Evolutionary conservation across 2,113 vertebrate species (phyloP).

Genomic region (Phoxinus phoxinus): DNA sequence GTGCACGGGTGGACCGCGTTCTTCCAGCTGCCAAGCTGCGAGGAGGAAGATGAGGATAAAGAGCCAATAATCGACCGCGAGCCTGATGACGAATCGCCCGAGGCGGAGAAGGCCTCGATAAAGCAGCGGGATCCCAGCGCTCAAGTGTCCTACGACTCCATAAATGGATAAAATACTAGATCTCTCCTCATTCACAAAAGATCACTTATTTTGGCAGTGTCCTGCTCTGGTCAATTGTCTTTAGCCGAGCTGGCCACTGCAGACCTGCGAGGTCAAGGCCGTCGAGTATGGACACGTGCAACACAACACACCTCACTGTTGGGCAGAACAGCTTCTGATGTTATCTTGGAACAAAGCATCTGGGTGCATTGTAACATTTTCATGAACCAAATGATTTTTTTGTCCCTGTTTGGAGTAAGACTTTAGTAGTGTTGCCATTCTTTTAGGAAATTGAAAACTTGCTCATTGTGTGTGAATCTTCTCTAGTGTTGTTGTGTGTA

Average conservation of each 20-base stretch:
- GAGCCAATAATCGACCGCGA: slow-evolving; percentile 66
- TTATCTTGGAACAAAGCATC: background rate
- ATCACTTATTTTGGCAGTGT: background rate
- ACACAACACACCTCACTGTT: background rate
- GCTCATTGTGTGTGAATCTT: background rate
- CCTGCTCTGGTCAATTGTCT: background rate
- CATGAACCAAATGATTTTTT: background rate
- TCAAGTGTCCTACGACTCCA: slow-evolving; percentile 78
- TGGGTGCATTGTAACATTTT: background rate
- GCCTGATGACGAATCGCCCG: background rate
- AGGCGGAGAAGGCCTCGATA: slow-evolving; percentile 14
- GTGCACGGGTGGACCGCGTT: slow-evolving; percentile 83
- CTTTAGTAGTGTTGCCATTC: background rate
- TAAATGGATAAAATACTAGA: slow-evolving; percentile 65
- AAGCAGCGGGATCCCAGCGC: slow-evolving; percentile 66
- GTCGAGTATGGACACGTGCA: background rate
- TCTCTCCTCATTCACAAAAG: background rate
- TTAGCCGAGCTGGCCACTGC: background rate
- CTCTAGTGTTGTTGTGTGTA: background rate
- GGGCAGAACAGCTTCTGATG: background rate
- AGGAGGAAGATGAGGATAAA: slow-evolving; percentile 67
- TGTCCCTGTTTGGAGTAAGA: background rate
- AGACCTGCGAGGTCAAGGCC: background rate
- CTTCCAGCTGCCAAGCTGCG: slow-evolving; percentile 78
- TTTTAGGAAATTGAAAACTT: background rate